Base-by-base conservation (phyloP, 23 tunicate genomes). In the Oikopleura albicans region DNA sequence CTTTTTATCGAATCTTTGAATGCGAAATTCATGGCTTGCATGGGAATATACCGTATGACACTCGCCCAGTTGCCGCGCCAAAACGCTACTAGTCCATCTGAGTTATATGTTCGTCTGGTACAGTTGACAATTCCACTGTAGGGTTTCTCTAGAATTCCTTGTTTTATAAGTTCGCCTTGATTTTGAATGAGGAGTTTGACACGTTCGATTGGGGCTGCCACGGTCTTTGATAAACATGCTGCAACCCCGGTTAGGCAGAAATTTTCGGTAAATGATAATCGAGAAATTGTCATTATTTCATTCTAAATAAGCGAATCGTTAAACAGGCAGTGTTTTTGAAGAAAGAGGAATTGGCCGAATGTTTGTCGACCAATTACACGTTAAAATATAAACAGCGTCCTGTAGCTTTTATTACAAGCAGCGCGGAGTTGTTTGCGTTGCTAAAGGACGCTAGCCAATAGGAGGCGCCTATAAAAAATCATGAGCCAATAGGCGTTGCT, bases 121-220 rank as follows among this genome's bases (percentile, higher is more conserved):
- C 63, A 49, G 63, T 49, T 22, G 63, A 8, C 22, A n/a, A 49
- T 49, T 22, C 63, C 63, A 8, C 22, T 49, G 63, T 49, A 49
- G 12, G 12, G 12, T 49, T 49, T 49, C 63, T 49, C 63, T 49
- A 49, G 22, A 8, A 49, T 8, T 49, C 63, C 63, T 22, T 49
- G 63, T 49, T 49, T 49, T 49, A 49, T 49, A 8, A 49, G 22
- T 49, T 49, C 63, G 63, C 22, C 63, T 49, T 49, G 63, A 49
- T 49, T 49, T 91, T 91, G 97, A 0, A 91, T 85, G 79, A 91
- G 86, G 35, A 91, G 87, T 83, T 92, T 92, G 0, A 92, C 94
- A 85, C 97, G 83, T 83, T 92, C 97, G 37, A 92, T 89, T 66
- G 97, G 97, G 28, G 97, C 97, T 1, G 90, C 97, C 0, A 87